phyloP scores from a whole-genome alignment of 2,113 vertebrate genomes.

The Oncorhynchus clarkii region DNA sequence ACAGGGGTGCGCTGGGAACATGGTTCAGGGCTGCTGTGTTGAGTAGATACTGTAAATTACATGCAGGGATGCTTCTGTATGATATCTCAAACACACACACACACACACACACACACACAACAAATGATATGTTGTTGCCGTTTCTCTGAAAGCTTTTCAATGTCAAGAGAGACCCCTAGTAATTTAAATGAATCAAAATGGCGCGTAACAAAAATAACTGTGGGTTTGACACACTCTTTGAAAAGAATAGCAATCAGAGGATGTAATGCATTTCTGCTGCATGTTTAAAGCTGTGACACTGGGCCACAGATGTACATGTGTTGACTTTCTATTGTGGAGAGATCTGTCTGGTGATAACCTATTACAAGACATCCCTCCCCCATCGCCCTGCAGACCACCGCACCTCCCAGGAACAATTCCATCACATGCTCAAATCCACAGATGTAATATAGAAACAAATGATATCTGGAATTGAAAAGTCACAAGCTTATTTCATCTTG shows the following conservation, averaged over 20 bases:
- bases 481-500: slow-evolving; percentile 97
- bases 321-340: slow-evolving; percentile 96
- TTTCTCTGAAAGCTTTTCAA: slow-evolving; percentile 73
- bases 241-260: slow-evolving; percentile 93
- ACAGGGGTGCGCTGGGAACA: slow-evolving; percentile 27
- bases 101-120: slow-evolving; percentile 1
- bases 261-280: slow-evolving; percentile 99
- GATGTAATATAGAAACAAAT: slow-evolving; percentile 99
- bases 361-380: slow-evolving; percentile 90
- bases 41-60: slow-evolving; percentile 55
- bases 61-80: slow-evolving; percentile 40
- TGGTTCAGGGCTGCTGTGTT: slow-evolving; percentile 36
- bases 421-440: slow-evolving; percentile 89
- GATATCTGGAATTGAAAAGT: slow-evolving; percentile 99
- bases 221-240: slow-evolving; percentile 84
- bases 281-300: slow-evolving; percentile 92
- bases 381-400: slow-evolving; percentile 57
- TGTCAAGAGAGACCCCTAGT: slow-evolving; percentile 76
- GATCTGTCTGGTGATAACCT: slow-evolving; percentile 93
- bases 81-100: slow-evolving; percentile 33
- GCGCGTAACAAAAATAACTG: slow-evolving; percentile 83
- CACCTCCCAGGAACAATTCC: slow-evolving; percentile 86
- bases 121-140: slow-evolving; percentile 70
- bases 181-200: slow-evolving; percentile 88
- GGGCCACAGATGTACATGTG: slow-evolving; percentile 99